These are phyloP conservation scores for Boulengeromyrus knoepffleri DNA, from an alignment of 2,113 vertebrate genomes.

Conservation along the genomic window DNA sequence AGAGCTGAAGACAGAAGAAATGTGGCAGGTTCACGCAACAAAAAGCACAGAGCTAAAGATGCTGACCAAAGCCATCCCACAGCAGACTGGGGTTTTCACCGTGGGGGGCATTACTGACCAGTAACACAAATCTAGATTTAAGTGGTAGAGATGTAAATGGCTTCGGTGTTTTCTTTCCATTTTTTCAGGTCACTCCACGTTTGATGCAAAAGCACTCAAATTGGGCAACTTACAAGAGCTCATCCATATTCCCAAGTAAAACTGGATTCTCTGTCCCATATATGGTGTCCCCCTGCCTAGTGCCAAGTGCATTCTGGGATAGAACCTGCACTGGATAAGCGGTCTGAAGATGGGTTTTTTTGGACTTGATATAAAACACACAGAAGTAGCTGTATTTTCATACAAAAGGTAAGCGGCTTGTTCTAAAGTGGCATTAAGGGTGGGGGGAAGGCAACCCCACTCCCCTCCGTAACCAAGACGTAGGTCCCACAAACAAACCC, in stretches of 20 bases:
- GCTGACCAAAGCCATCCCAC: not conserved
- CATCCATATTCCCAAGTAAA: not conserved
- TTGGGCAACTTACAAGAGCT: not conserved
- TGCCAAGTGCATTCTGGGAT: not conserved
- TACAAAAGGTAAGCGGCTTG: not conserved
- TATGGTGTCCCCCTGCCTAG: not conserved
- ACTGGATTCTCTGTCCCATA: not conserved
- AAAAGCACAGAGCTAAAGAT: not conserved
- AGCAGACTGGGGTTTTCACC: not conserved
- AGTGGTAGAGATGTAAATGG: not conserved
- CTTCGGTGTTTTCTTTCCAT: not conserved
- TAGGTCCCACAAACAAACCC: constrained; percentile 20
- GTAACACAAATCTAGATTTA: not conserved
- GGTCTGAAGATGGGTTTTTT: not conserved
- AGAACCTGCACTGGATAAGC: not conserved
- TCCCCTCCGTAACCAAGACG: not conserved
- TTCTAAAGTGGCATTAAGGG: not conserved
- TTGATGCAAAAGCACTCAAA: not conserved
- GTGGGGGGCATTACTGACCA: not conserved
- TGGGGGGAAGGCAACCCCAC: not conserved
- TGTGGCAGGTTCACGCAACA: not conserved
- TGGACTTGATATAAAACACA: not conserved
- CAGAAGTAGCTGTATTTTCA: not conserved
- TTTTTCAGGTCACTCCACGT: not conserved
- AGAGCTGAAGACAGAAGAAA: not conserved